A percentile compares a stretch with the other conserved stretches of the same genome.
These are phyloP conservation scores for Bombyx huttoni DNA, from an alignment of 2,888 invertebrate species.

Conservation along the genomic window DNA sequence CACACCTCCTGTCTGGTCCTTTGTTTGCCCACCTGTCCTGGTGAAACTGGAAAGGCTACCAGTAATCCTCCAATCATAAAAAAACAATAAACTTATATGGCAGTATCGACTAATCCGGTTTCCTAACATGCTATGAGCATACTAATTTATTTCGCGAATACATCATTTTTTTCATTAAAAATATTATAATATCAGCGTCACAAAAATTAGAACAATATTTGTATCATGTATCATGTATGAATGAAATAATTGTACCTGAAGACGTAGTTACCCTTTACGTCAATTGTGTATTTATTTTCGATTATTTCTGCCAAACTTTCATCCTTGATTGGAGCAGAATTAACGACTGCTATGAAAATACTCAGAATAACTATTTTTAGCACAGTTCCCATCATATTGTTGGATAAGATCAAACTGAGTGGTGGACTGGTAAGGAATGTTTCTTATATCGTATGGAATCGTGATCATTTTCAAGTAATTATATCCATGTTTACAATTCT, in stretches of 20 bases:
- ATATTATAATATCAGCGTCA: too few species aligned
- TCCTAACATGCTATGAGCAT: too few species aligned
- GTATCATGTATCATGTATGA: too few species aligned
- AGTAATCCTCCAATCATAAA: too few species aligned
- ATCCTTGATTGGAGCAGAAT: neutral
- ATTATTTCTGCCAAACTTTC: slow-evolving; percentile 10
- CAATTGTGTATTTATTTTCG: slow-evolving; percentile 10
- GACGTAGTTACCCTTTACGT: slow-evolving; percentile 14
- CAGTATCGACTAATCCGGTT: too few species aligned
- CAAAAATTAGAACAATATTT: too few species aligned
- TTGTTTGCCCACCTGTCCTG: too few species aligned
- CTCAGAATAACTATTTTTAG: neutral
- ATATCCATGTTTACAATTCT: neutral
- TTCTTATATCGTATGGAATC: neutral
- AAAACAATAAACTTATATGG: too few species aligned
- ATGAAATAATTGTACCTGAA: slow-evolving; percentile 7
- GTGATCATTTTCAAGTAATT: neutral
- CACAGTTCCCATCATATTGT: neutral
- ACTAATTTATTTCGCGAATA: too few species aligned
- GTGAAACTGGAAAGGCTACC: too few species aligned
- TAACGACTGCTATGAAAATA: neutral
- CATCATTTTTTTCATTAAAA: too few species aligned
- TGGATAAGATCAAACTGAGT: neutral
- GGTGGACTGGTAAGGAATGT: neutral
- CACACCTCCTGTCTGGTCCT: too few species aligned